Evolutionary conservation across 92 coral and sea anemone genomes (phyloP).

Genomic region (Siderastrea radians): DNA sequence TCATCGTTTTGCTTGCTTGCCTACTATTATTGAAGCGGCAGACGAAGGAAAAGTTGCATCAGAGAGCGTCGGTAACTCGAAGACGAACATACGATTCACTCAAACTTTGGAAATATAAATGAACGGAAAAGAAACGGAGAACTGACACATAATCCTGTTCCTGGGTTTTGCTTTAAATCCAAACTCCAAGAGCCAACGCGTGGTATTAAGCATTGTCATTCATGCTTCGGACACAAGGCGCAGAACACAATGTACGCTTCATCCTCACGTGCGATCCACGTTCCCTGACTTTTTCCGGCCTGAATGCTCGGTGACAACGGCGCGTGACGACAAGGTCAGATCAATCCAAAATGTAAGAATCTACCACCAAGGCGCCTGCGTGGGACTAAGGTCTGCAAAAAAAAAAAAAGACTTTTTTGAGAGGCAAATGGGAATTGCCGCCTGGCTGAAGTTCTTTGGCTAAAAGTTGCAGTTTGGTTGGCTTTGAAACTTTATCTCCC

Average conservation of each 20-base stretch:
- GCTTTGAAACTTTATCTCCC: too few species aligned
- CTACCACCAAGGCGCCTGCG: not conserved
- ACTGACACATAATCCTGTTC: too few species aligned
- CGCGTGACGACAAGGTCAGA: not conserved
- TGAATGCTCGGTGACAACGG: not conserved
- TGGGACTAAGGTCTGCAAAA: not conserved
- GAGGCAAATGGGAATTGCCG: conserved; percentile 23
- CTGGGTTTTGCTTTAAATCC: not conserved
- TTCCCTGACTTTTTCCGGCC: not conserved
- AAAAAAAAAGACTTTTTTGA: conserved; percentile 3
- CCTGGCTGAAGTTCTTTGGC: conserved; percentile 28
- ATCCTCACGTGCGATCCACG: not conserved
- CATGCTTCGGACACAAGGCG: not conserved
- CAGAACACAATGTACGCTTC: not conserved
- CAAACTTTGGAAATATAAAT: not conserved
- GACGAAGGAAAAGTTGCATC: not conserved
- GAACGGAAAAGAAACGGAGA: not conserved
- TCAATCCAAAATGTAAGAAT: not conserved
- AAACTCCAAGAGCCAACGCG: not conserved
- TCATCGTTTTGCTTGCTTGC: not conserved
- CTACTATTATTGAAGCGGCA: conserved; percentile 14
- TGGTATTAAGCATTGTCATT: not conserved
- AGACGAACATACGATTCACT: too few species aligned
- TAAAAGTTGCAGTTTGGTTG: not conserved
- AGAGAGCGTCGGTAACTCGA: not conserved